A percentile compares a stretch with the other conserved stretches of the same genome.
phyloP scores from a whole-genome alignment of 2,888 invertebrate genomes.

The Disparrhopalites patrizii region DNA sequence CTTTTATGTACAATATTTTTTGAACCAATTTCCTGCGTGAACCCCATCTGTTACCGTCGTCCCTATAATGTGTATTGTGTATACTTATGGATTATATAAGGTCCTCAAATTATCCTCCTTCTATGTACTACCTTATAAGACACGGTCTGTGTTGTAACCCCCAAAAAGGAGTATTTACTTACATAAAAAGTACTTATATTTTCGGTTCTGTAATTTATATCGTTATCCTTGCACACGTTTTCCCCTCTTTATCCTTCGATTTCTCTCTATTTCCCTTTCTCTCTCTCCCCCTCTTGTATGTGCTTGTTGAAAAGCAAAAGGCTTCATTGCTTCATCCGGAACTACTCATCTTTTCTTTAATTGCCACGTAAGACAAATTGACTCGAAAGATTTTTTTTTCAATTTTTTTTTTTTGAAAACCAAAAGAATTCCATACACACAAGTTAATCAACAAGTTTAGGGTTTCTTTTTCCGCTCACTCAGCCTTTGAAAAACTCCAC shows the following conservation, averaged over 20 bases:
- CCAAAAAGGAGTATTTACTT: no score
- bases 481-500: no score
- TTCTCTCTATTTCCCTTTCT: background rate
- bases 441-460: background rate
- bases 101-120: background rate
- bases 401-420: no score
- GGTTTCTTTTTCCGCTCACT: background rate
- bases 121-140: background rate
- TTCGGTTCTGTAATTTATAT: slow-evolving; percentile 7
- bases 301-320: background rate
- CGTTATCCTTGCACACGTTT: slow-evolving; percentile 1
- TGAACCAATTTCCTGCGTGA: slow-evolving; percentile 28
- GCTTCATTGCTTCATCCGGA: slow-evolving; percentile 20
- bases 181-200: no score
- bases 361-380: slow-evolving; percentile 17
- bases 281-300: background rate
- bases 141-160: background rate
- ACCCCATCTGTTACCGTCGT: slow-evolving; percentile 20
- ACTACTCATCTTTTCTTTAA: slow-evolving; percentile 25
- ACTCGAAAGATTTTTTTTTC: slow-evolving; percentile 7
- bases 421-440: slow-evolving; percentile 1
- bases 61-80: no score
- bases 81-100: no score
- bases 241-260: background rate
- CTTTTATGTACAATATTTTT: slow-evolving; percentile 30